Base-by-base conservation (phyloP, 2,888 invertebrate species). In the Ichneumoninae sp. region DNA sequence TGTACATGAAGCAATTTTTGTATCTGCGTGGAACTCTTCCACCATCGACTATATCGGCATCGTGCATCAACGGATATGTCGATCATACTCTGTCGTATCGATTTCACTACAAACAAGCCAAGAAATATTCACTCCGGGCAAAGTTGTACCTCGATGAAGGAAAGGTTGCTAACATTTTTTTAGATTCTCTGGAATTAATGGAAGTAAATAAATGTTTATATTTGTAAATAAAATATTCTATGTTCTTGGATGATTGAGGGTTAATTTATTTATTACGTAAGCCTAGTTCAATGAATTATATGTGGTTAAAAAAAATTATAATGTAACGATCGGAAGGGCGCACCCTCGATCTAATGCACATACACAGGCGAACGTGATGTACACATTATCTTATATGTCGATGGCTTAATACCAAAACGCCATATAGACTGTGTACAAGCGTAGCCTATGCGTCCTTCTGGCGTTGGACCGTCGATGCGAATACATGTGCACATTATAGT, bases 291-390 rank as follows among this genome's bases (percentile, higher is more conserved):
- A 40, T 60, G 70, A 36, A 60, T 26, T 40, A 3, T 26, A 26
- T 26, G 22, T 66, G 40, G 44, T 26, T 66, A 62, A 50, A 33
- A 70, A 62, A 66, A 19, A 66, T 80, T 33, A n/a, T 54, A 72
- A 40, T 66, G 22, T 66, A 13, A 80, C 72, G 57, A 72, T 60
- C 50, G 33, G 33, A n/a, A 54, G 22, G 57, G 57, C 74, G 66
- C 80, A 60, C 72, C 80, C 68, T 68, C 36, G 10, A 57, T 80
- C 52, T 68, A 44, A 60, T 60, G 22, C 26, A 66, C 19, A 65
- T 26, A 72, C 33, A 71, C 30, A 52, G 57, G 0, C 68, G 19
- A 22, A 50, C 69, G 22, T 33, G 52, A 19, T 19, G 3, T 52
- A 33, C 66, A 7, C 5, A 66, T 10, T 47, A 16, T 26, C 57